Evolutionary conservation across 2,113 vertebrate genomes (phyloP).

Genomic region (Artemisiospiza belli): DNA sequence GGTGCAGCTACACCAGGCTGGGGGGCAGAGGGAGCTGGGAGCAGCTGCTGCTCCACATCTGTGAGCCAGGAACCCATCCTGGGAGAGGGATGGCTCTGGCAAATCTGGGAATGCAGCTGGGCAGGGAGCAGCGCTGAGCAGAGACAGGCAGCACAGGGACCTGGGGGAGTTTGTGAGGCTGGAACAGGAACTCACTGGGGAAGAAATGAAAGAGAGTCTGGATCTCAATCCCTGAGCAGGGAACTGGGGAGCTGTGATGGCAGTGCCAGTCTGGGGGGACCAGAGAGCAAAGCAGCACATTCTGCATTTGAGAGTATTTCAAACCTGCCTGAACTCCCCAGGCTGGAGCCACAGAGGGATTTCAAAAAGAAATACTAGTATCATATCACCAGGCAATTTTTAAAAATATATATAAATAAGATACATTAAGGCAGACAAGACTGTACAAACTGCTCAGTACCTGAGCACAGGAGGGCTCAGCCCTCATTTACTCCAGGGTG

Average conservation of each 20-base stretch:
- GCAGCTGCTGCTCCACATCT: background rate
- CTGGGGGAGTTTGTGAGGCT: background rate
- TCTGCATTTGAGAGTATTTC: background rate
- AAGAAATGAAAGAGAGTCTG: background rate
- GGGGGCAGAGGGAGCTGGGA: background rate
- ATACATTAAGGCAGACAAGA: background rate
- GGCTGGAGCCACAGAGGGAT: background rate
- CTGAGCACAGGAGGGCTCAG: background rate
- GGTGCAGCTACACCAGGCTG: background rate
- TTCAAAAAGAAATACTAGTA: background rate
- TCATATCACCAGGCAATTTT: background rate
- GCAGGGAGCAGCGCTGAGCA: background rate
- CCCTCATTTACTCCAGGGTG: background rate
- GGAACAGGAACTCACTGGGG: background rate
- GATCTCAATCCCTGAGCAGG: background rate
- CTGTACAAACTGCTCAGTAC: background rate
- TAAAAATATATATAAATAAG: background rate
- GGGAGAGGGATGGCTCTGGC: background rate
- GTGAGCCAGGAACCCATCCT: background rate
- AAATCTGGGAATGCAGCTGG: background rate
- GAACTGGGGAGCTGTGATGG: fast-evolving
- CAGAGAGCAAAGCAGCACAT: background rate
- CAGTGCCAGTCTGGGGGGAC: fast-evolving
- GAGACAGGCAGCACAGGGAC: background rate
- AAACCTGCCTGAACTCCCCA: background rate